A percentile compares a stretch with the other conserved stretches of the same genome.
Evolutionary conservation across 2,888 invertebrate species (phyloP).

Genomic region (Ariolimax columbianus): DNA sequence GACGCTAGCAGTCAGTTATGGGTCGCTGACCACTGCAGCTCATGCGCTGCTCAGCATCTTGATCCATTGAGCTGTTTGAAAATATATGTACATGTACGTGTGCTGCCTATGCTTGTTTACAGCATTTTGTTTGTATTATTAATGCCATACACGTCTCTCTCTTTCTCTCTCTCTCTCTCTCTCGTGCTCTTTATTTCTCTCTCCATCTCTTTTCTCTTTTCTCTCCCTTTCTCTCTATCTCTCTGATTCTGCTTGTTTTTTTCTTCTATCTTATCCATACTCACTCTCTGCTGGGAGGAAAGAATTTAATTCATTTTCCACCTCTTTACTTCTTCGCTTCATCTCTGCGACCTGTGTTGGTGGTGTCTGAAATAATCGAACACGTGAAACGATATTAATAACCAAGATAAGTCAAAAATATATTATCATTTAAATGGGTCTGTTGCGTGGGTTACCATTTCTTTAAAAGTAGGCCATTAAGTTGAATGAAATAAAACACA

Average conservation of each 20-base stretch:
- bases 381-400: not conserved
- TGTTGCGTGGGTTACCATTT: no score
- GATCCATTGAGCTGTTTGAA: not conserved
- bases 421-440: no score
- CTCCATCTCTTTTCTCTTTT: not conserved
- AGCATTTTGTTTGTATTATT: not conserved
- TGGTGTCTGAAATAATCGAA: conserved; percentile 33
- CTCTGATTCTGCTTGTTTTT: not conserved
- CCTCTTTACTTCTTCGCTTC: conserved; percentile 54
- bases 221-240: not conserved
- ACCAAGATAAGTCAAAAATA: not conserved
- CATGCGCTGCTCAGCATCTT: no score
- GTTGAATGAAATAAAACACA: no score
- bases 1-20: no score
- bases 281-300: conserved; percentile 56
- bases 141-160: not conserved
- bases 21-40: no score
- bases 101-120: not conserved
- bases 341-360: conserved; percentile 38
- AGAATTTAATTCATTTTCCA: conserved; percentile 52
- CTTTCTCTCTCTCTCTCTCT: not conserved
- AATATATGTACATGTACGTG: not conserved
- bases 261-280: conserved; percentile 9
- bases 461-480: no score
- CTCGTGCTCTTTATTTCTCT: not conserved